Evolutionary conservation across 2,113 vertebrate genomes (phyloP), one percentile per base, ranked within the genome.

Genomic region (Piprites chloris): DNA sequence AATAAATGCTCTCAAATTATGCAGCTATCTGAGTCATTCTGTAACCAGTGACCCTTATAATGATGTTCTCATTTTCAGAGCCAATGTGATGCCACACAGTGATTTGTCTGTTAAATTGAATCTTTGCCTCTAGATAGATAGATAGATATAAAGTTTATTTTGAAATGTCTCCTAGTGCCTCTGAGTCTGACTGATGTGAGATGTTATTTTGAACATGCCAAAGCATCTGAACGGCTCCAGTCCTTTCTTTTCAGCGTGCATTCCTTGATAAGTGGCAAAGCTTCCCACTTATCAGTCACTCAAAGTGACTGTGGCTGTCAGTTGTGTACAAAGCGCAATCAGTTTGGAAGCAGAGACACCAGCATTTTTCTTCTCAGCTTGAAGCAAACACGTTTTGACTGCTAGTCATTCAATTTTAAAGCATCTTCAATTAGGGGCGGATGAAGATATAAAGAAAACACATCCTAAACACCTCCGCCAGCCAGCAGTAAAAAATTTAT

Each of bases 381-480:
- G 97, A 98, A 98, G 98, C 97, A 98, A 98, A 98, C 98, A 98
- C 98, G 93, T 98, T 98, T 98, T 98, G 98, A 98, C 98, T 98
- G 97, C 97, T 98, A 98, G 98, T 98, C 98, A 98, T 98, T 98
- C 98, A 98, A 98, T 98, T 98, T 98, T 98, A 98, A 98, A 98
- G 98, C 97, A 97, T 98, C 97, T 97, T 98, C 98, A 98, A 98
- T 98, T 98, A 98, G 98, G 97, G 98, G 98, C 90, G 97, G 98
- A 97, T 96, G 98, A 97, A 98, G 97, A 98, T 97, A 98, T 98
- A 98, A 98, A 98, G 98, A 98, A 98, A 98, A 98, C 98, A 98
- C 97, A 98, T 98, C 98, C 97, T 97, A 97, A 98, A 98, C 96
- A 98, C 97, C 98, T 98, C 97, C 39, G 37, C 97, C 96, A 98